A percentile compares a stretch with the other conserved stretches of the same genome.
phyloP scores from a whole-genome alignment of 2,113 vertebrate species.

The Coturnix japonica region DNA sequence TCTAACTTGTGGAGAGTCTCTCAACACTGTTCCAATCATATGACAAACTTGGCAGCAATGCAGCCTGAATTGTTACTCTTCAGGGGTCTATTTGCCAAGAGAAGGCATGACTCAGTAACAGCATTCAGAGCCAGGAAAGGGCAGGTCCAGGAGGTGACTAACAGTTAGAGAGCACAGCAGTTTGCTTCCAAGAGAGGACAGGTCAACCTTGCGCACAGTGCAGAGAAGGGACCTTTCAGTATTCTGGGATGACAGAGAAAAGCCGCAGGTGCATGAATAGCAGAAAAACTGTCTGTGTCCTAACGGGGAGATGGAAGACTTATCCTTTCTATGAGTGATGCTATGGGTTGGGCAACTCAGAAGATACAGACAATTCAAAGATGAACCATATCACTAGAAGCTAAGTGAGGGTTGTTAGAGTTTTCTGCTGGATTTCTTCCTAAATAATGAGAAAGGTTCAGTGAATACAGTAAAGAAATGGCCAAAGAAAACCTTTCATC shows the following conservation, averaged over 20 bases:
- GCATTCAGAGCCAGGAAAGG: not conserved
- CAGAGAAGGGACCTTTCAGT: not conserved
- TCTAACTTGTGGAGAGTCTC: not conserved
- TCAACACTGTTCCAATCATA: slow-evolving; percentile 33
- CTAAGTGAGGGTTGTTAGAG: not conserved
- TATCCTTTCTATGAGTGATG: not conserved
- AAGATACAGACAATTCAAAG: not conserved
- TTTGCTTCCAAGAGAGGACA: not conserved
- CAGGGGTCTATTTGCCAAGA: slow-evolving; percentile 52
- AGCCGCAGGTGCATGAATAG: not conserved
- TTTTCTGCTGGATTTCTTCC: not conserved
- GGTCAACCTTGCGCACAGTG: accelerated
- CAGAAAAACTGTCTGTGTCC: not conserved
- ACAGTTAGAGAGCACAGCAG: not conserved
- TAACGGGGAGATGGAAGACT: not conserved
- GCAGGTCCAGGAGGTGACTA: slow-evolving; percentile 9
- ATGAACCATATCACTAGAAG: not conserved
- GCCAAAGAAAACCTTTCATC: not conserved
- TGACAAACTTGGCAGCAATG: not conserved
- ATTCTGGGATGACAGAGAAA: accelerated
- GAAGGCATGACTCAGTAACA: slow-evolving; percentile 17
- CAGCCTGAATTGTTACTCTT: slow-evolving; percentile 20
- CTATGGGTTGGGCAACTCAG: not conserved
- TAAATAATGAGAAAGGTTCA: not conserved
- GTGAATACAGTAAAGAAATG: not conserved